Evolutionary conservation across 2,113 vertebrate genomes (phyloP).

Genomic region (Lophura nycthemera): DNA sequence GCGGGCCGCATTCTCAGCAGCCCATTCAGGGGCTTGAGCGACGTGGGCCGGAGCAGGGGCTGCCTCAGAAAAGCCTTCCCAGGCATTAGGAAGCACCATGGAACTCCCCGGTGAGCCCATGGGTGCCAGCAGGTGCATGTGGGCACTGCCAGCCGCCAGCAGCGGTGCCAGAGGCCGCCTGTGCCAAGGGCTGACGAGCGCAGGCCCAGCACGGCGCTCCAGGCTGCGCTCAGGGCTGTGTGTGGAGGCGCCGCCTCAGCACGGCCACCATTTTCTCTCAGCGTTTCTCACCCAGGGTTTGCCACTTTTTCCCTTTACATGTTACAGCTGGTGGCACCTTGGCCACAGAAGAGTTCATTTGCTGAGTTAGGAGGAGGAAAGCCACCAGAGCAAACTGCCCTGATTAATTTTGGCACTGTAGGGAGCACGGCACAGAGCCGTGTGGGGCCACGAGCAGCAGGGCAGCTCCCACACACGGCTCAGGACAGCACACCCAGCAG

Average conservation of each 20-base stretch:
- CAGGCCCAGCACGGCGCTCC: accelerated
- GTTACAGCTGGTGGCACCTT: background rate
- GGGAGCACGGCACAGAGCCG: accelerated
- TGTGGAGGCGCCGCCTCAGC: background rate
- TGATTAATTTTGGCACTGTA: background rate
- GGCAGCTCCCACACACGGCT: accelerated
- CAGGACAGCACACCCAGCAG: background rate
- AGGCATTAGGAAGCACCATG: background rate
- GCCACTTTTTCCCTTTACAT: background rate
- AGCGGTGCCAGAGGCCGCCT: background rate
- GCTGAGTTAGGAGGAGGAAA: background rate
- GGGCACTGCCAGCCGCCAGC: background rate
- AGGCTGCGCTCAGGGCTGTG: accelerated
- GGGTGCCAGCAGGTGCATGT: background rate
- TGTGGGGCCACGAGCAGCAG: accelerated
- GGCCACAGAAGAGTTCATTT: background rate
- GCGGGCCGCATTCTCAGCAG: background rate
- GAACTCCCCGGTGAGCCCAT: background rate
- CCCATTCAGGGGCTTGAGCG: background rate
- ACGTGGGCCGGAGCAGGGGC: background rate
- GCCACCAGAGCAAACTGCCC: accelerated
- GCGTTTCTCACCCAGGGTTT: background rate
- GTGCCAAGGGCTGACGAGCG: background rate
- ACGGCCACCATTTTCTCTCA: background rate
- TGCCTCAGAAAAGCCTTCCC: background rate